These are phyloP conservation scores for Poeciliopsis turrubarensis DNA, from an alignment of 2,113 vertebrate species.

Conservation along the genomic window DNA sequence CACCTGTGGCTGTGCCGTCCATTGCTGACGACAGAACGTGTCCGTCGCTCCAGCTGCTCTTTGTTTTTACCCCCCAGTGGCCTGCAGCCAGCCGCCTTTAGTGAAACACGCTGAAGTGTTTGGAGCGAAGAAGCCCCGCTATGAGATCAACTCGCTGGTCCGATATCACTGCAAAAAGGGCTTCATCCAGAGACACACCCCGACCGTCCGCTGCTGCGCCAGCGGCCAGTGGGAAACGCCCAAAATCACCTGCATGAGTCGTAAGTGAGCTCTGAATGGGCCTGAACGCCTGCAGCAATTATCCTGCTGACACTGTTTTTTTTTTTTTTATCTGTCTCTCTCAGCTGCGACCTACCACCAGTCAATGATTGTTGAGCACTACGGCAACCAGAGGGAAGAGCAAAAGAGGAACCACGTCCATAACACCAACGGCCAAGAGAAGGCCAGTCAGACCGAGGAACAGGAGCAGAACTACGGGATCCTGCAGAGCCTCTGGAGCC, in stretches of 20 bases:
- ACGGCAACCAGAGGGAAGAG: constrained; percentile 77
- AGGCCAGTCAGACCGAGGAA: background rate
- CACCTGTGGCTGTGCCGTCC: background rate
- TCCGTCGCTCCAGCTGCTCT: background rate
- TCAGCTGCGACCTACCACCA: constrained; percentile 91
- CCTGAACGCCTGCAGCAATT: background rate
- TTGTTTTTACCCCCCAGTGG: constrained; percentile 75
- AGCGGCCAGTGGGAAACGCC: constrained; percentile 92
- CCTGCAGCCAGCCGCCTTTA: constrained; percentile 89
- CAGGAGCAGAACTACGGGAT: constrained; percentile 13
- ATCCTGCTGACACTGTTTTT: background rate
- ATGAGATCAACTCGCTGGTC: constrained; percentile 92
- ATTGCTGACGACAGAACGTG: background rate
- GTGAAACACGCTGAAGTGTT: constrained; percentile 91
- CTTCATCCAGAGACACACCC: constrained; percentile 92
- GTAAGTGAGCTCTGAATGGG: constrained; percentile 77
- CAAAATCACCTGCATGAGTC: constrained; percentile 91
- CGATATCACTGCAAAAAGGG: constrained; percentile 94
- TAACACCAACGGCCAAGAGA: constrained; percentile 4
- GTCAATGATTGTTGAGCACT: constrained; percentile 82
- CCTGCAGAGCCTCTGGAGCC: constrained; percentile 17
- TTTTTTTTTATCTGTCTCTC: constrained; percentile 23
- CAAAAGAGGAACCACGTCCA: constrained; percentile 66
- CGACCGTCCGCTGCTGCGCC: constrained; percentile 89
- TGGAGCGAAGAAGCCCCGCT: constrained; percentile 88